Percentiles rank a stretch among this genome's conserved stretches.
These are phyloP conservation scores for Yponomeuta plumbellus DNA, from an alignment of 2,888 invertebrate species.

Conservation along the genomic window DNA sequence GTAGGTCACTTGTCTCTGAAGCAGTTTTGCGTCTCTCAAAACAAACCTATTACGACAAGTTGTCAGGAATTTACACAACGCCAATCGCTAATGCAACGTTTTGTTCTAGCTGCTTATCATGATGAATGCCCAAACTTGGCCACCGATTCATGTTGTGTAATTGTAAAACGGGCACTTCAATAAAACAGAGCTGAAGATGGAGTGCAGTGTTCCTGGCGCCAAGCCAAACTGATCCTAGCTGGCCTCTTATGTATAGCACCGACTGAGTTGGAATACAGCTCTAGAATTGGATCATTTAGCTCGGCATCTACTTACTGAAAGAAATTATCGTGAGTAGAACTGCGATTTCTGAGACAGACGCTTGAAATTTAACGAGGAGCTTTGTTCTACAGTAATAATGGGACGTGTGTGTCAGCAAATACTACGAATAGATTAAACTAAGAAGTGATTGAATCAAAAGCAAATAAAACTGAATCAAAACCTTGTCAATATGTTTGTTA, in stretches of 20 bases:
- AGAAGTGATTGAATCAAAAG: too few relatives aligned
- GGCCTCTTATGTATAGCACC: neutral
- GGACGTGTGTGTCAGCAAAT: too few relatives aligned
- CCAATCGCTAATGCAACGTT: too few relatives aligned
- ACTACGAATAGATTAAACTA: too few relatives aligned
- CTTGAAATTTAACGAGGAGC: too few relatives aligned
- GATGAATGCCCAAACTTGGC: slow-evolving; percentile 9
- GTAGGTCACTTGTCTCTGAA: too few relatives aligned
- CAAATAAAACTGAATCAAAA: too few relatives aligned
- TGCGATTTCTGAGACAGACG: too few relatives aligned
- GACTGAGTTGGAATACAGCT: neutral
- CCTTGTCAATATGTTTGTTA: neutral
- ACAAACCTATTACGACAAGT: too few relatives aligned
- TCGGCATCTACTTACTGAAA: neutral
- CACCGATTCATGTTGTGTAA: slow-evolving; percentile 15
- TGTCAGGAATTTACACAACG: too few relatives aligned
- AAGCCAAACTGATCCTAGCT: slow-evolving; percentile 6
- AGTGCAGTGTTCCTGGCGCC: slow-evolving; percentile 12
- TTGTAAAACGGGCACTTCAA: slow-evolving; percentile 18
- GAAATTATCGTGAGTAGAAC: neutral
- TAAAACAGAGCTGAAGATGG: slow-evolving; percentile 16
- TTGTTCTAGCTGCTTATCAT: neutral
- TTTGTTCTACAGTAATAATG: too few relatives aligned
- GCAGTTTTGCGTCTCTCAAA: too few relatives aligned
- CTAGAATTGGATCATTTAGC: neutral